Percentiles rank a stretch among this genome's conserved stretches.
Evolutionary conservation across 2,888 invertebrate genomes (phyloP).

Genomic region (Sisyra nigra): DNA sequence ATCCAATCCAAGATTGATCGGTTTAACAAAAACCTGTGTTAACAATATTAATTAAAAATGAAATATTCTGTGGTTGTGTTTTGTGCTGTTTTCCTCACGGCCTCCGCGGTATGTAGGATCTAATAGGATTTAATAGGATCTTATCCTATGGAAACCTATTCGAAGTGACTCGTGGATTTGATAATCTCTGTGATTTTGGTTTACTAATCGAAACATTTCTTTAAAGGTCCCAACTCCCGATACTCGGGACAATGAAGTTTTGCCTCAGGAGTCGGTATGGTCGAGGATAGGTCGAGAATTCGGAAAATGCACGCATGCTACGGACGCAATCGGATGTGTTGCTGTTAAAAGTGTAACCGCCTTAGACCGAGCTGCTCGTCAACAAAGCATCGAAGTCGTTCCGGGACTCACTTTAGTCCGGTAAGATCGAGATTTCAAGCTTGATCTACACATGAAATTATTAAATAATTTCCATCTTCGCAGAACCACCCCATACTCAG

Average conservation of each 20-base stretch:
- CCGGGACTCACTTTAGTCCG: constrained; percentile 40
- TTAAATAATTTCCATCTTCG: not conserved
- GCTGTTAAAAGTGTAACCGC: constrained; percentile 38
- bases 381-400: constrained; percentile 35
- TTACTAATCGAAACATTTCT: not conserved
- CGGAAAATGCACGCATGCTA: constrained; percentile 24
- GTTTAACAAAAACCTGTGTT: not conserved
- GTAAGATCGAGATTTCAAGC: constrained; percentile 19
- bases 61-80: constrained; percentile 1
- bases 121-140: too few species aligned
- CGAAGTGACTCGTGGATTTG: too few species aligned
- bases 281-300: constrained; percentile 25
- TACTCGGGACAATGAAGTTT: not conserved
- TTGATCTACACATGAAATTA: not conserved
- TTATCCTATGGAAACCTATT: too few species aligned
- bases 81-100: not conserved
- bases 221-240: not conserved
- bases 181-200: too few species aligned
- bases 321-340: constrained; percentile 33
- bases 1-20: not conserved
- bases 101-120: too few species aligned
- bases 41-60: not conserved
- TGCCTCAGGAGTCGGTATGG: constrained; percentile 9
- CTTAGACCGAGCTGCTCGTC: constrained; percentile 36
- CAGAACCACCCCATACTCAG: constrained; percentile 17